Evolutionary conservation across 2,113 vertebrate genomes (phyloP).

Genomic region (Gambusia affinis): DNA sequence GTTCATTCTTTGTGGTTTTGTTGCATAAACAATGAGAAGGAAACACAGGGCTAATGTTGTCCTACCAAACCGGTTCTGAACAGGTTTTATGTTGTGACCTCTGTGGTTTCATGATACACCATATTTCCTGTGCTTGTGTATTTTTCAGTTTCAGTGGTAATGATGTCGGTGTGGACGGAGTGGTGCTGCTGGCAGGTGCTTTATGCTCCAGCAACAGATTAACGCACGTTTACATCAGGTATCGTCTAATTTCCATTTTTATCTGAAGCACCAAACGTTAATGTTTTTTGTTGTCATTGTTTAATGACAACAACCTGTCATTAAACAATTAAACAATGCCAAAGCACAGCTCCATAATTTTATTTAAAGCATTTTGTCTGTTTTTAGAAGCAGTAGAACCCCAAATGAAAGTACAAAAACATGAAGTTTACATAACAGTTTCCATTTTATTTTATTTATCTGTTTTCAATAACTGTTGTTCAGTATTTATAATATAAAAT

Average conservation of each 20-base stretch:
- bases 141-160: slow-evolving; percentile 83
- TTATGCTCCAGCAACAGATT: slow-evolving; percentile 67
- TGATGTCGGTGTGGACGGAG: slow-evolving; percentile 69
- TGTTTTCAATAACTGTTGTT: not conserved
- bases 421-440: no score
- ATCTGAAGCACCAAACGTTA: not conserved
- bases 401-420: no score
- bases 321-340: no score
- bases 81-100: not conserved
- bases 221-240: slow-evolving; percentile 81
- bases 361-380: no score
- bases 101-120: slow-evolving; percentile 1
- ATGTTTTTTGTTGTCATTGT: no score
- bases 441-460: no score
- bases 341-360: no score
- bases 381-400: no score
- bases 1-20: not conserved
- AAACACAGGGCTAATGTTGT: not conserved
- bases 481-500: not conserved
- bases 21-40: no score
- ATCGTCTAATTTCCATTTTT: not conserved
- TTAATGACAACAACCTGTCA: no score
- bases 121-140: not conserved
- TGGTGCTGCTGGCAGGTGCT: slow-evolving; percentile 71
- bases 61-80: slow-evolving; percentile 14